These are phyloP conservation scores for Cebus imitator DNA, from an alignment of 2,113 vertebrate species.

Conservation along the genomic window DNA sequence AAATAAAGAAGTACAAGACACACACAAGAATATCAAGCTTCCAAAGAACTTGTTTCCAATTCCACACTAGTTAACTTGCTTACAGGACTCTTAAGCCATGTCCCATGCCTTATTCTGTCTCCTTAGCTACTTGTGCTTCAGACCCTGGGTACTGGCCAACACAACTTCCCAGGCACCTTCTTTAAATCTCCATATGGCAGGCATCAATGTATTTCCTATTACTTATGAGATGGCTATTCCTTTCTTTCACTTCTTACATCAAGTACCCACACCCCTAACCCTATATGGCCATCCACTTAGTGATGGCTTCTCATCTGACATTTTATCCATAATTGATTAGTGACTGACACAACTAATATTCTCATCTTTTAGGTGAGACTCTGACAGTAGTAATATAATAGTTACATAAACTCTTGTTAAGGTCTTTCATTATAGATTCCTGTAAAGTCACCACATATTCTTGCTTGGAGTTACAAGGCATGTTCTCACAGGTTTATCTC, in stretches of 20 bases:
- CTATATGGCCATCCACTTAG: neutral
- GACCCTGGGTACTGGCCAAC: neutral
- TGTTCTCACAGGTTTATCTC: neutral
- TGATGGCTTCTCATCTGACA: neutral
- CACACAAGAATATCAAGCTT: neutral
- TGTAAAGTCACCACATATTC: neutral
- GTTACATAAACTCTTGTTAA: neutral
- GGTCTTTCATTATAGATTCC: neutral
- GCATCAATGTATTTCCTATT: neutral
- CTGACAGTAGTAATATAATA: neutral
- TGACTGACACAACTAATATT: slow-evolving; percentile 2
- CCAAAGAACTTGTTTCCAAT: slow-evolving; percentile 16
- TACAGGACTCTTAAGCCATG: neutral
- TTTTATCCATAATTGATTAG: slow-evolving; percentile 40
- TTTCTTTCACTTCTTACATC: neutral
- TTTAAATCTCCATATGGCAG: neutral
- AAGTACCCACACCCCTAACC: neutral
- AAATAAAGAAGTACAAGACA: neutral
- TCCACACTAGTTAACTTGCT: neutral
- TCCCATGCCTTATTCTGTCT: neutral
- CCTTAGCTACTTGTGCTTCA: neutral
- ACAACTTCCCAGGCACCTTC: neutral
- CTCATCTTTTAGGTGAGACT: neutral
- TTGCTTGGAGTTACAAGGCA: neutral
- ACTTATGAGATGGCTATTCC: neutral